Conservation (phyloP, 64 coral and sea anemone genomes). For the Anthopleura sola region DNA sequence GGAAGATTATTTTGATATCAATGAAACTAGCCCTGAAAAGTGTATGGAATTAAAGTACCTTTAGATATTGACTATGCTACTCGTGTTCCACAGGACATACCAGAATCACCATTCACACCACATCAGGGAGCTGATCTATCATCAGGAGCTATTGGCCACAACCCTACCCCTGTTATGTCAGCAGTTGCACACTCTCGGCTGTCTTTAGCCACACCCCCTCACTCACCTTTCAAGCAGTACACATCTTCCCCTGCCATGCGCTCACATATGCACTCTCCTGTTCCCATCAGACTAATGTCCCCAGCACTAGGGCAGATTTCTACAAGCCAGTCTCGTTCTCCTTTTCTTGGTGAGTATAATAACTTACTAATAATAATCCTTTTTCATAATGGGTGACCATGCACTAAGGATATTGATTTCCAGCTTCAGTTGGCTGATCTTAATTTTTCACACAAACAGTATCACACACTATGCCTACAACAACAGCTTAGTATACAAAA, state of each 20-base stretch:
- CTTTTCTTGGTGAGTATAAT: constrained; percentile 50
- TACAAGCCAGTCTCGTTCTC: constrained; percentile 51
- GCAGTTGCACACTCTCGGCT: constrained; percentile 63
- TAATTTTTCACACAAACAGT: too few species aligned
- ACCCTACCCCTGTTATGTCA: constrained; percentile 68
- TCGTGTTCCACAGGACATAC: constrained; percentile 52
- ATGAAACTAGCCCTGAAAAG: too few species aligned
- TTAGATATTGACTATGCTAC: background rate
- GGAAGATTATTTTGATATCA: too few species aligned
- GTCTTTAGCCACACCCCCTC: constrained; percentile 62
- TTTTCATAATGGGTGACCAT: too few species aligned
- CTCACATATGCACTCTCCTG: constrained; percentile 57
- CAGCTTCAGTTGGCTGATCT: too few species aligned
- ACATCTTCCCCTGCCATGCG: constrained; percentile 48
- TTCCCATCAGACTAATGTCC: constrained; percentile 61
- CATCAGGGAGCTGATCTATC: constrained; percentile 31
- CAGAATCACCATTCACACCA: constrained; percentile 60
- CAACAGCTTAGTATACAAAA: too few species aligned
- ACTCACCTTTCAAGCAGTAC: constrained; percentile 53
- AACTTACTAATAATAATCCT: background rate
- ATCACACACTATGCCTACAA: too few species aligned
- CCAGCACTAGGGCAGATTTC: constrained; percentile 54
- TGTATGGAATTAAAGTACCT: too few species aligned
- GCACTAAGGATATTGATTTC: too few species aligned
- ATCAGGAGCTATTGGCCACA: constrained; percentile 37